Evolutionary conservation across 2,113 vertebrate genomes (phyloP).

Genomic region (Bolborhynchus lineola): DNA sequence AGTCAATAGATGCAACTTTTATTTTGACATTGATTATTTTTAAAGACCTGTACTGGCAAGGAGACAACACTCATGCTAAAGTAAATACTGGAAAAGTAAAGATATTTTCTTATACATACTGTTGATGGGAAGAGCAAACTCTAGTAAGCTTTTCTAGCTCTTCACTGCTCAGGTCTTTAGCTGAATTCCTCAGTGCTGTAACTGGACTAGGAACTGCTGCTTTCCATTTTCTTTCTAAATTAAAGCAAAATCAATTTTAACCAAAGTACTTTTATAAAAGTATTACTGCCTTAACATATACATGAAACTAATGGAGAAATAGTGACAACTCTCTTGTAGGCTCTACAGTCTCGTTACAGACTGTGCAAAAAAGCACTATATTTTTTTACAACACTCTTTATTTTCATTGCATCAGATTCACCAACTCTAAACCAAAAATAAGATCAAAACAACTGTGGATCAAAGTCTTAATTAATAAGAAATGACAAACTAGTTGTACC

Average conservation of each 20-base stretch:
- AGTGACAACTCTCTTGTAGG: background rate
- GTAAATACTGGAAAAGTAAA: background rate
- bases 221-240: conserved; percentile 85
- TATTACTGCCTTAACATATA: background rate
- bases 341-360: background rate
- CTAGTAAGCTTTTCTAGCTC: conserved; percentile 83
- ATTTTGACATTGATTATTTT: background rate
- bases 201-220: conserved; percentile 50
- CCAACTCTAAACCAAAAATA: background rate
- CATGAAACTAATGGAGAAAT: background rate
- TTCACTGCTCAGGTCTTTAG: conserved; percentile 72
- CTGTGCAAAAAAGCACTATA: background rate
- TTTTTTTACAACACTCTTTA: background rate
- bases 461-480: background rate
- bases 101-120: conserved; percentile 77
- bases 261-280: background rate
- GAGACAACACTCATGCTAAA: background rate
- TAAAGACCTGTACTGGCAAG: background rate
- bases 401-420: background rate
- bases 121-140: conserved; percentile 89
- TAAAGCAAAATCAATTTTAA: conserved; percentile 46
- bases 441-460: background rate
- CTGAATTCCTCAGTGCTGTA: conserved; percentile 50
- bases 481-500: background rate
- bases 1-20: background rate